Evolutionary conservation across 2,113 vertebrate genomes (phyloP).

Genomic region (Hemiprocne comata): DNA sequence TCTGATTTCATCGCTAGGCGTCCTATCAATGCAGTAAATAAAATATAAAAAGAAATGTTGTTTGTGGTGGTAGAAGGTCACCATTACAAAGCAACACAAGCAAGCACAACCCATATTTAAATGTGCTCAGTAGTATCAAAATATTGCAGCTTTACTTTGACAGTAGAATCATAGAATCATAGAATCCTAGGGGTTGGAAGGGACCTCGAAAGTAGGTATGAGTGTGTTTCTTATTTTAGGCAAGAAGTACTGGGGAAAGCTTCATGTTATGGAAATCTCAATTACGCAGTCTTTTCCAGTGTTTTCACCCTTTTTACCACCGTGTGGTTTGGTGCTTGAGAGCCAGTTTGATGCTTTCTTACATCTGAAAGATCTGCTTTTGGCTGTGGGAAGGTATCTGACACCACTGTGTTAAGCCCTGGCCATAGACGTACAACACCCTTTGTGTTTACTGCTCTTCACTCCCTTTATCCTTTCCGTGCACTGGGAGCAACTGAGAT

Average conservation of each 20-base stretch:
- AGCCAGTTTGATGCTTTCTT: not conserved
- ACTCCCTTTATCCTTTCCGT: not conserved
- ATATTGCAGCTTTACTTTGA: not conserved
- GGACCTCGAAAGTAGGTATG: no score
- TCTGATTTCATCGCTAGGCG: not conserved
- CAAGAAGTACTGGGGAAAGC: not conserved
- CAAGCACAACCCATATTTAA: not conserved
- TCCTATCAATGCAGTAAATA: not conserved
- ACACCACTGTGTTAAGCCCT: not conserved
- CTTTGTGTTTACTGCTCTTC: not conserved
- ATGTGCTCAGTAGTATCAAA: not conserved
- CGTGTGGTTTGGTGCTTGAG: not conserved
- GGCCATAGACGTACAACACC: accelerated
- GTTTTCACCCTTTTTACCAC: not conserved
- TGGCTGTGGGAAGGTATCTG: not conserved
- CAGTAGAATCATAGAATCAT: no score
- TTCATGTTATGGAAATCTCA: not conserved
- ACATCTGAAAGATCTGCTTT: not conserved
- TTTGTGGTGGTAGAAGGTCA: not conserved
- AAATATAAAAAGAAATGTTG: not conserved
- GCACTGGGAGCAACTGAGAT: not conserved
- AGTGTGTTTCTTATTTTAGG: not conserved
- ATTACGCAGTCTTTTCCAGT: not conserved
- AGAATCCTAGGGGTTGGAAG: no score
- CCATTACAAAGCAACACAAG: not conserved